Evolutionary conservation across 2,888 invertebrate species (phyloP).

Genomic region (Polymixis lichenea): DNA sequence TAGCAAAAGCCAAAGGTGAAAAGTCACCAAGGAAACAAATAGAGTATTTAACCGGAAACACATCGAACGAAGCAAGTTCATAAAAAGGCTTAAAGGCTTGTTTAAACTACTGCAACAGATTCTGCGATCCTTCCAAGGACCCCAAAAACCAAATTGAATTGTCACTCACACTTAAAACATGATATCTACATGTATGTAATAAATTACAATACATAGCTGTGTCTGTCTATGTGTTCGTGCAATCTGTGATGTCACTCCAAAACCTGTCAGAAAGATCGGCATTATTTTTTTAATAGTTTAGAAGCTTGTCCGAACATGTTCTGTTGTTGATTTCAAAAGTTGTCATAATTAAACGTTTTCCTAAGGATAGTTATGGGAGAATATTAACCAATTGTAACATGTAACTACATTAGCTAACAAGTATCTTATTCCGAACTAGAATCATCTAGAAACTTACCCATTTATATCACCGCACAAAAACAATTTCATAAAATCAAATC

Average conservation of each 20-base stretch:
- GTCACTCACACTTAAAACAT: conserved; percentile 55
- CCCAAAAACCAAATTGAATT: conserved; percentile 52
- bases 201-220: conserved; percentile 69
- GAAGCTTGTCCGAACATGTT: conserved; percentile 55
- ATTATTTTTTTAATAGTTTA: conserved; percentile 55
- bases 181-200: conserved; percentile 56
- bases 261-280: conserved; percentile 76
- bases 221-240: conserved; percentile 72
- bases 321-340: conserved; percentile 24
- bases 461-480: neutral
- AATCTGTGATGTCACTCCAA: conserved; percentile 83
- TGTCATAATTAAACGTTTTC: neutral
- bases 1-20: neutral
- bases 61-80: neutral
- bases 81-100: neutral
- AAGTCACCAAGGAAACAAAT: neutral
- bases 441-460: neutral
- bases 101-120: neutral
- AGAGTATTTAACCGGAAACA: neutral
- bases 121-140: conserved; percentile 33
- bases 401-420: neutral
- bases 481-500: neutral
- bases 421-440: neutral
- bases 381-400: neutral
- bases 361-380: neutral